Evolutionary conservation across 2,113 vertebrate genomes (phyloP).

Genomic region (Theropithecus gelada): DNA sequence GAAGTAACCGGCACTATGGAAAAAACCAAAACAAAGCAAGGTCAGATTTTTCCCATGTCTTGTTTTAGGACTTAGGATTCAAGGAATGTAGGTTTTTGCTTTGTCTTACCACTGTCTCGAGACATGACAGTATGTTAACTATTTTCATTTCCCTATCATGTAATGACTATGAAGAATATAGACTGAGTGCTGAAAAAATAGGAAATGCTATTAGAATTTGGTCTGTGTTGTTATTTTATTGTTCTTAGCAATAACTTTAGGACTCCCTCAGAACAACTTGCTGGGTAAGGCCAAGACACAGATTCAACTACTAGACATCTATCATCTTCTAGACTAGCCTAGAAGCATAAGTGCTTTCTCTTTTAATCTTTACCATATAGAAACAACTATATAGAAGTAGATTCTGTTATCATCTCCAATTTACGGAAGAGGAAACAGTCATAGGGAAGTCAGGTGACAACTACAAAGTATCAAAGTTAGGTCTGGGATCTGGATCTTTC

Average conservation of each 20-base stretch:
- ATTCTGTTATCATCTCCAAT: background rate
- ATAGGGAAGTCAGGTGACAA: background rate
- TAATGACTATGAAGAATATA: background rate
- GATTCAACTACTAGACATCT: background rate
- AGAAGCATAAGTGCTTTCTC: background rate
- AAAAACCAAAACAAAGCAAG: constrained; percentile 79
- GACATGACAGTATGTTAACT: background rate
- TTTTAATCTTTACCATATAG: background rate
- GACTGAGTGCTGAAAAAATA: background rate
- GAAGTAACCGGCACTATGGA: constrained; percentile 77
- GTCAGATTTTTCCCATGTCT: constrained; percentile 46
- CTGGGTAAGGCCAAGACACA: background rate
- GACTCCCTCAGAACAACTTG: background rate
- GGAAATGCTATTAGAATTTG: background rate
- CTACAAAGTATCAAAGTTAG: background rate
- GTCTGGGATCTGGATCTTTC: background rate
- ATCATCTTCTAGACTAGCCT: background rate
- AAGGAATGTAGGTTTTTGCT: background rate
- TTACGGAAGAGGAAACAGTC: background rate
- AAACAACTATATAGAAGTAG: background rate
- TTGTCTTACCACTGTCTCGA: background rate
- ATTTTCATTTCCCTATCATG: background rate
- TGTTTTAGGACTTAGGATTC: background rate
- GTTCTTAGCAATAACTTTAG: constrained; percentile 30
- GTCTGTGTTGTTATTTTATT: background rate